Conservation (phyloP, 2,888 invertebrate species). For the Rhagophthalmus giganteus region DNA sequence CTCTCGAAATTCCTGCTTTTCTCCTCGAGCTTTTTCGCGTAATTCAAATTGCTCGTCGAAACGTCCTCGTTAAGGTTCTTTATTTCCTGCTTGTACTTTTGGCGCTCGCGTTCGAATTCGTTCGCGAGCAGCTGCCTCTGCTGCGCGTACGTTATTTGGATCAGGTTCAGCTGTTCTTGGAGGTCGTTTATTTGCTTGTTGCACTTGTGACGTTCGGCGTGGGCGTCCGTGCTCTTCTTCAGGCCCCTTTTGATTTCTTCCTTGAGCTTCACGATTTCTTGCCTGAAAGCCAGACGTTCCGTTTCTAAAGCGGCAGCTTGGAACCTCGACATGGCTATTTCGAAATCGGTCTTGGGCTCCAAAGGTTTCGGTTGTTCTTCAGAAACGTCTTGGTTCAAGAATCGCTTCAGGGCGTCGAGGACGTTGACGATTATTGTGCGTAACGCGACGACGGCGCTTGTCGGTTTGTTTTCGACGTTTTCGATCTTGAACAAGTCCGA, state of each 20-base stretch:
- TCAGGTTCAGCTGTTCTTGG: constrained; percentile 11
- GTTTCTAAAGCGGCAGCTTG: constrained; percentile 16
- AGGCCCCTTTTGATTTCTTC: constrained; percentile 10
- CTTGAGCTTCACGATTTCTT: constrained; percentile 2
- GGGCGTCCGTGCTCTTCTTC: not conserved
- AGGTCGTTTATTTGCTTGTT: constrained; percentile 17
- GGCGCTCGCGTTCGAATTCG: constrained; percentile 11
- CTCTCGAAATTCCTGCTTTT: too few relatives aligned
- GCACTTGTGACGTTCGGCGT: constrained; percentile 11
- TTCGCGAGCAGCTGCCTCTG: constrained; percentile 6
- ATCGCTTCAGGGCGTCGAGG: not conserved
- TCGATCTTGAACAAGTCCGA: too few relatives aligned
- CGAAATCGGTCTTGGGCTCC: constrained; percentile 9
- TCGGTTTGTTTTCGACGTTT: too few relatives aligned
- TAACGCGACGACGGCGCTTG: too few relatives aligned
- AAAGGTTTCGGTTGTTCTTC: not conserved
- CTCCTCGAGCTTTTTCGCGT: not conserved
- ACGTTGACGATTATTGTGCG: too few relatives aligned
- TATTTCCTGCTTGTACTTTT: constrained; percentile 11
- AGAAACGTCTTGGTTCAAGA: not conserved
- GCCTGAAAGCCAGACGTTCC: not conserved
- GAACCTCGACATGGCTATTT: constrained; percentile 5
- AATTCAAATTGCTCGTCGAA: not conserved
- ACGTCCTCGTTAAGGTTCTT: not conserved
- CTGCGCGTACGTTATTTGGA: constrained; percentile 4